Conservation (phyloP, 2,888 invertebrate species). For the Meloe dianella region DNA sequence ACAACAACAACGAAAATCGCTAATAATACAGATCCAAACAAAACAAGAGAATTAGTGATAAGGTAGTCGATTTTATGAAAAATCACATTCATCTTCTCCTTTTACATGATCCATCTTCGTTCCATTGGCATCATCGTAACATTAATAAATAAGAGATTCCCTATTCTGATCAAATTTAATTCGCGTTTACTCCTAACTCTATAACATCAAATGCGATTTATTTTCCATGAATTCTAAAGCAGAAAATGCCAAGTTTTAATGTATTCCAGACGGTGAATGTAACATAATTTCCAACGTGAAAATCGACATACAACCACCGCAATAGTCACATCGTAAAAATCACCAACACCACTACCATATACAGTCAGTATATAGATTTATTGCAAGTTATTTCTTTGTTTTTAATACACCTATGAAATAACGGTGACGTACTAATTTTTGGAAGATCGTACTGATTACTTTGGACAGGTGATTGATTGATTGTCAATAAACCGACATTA, state of each 20-base stretch:
- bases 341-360: not conserved
- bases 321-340: not conserved
- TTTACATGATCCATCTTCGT: too few species aligned
- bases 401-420: too few species aligned
- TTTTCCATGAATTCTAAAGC: conserved; percentile 28
- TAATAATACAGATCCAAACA: not conserved
- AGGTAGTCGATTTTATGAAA: too few species aligned
- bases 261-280: conserved; percentile 23
- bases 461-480: too few species aligned
- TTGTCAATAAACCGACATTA: too few species aligned
- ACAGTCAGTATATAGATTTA: not conserved
- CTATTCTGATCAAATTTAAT: conserved; percentile 18
- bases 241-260: conserved; percentile 28
- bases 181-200: conserved; percentile 16
- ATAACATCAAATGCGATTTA: conserved; percentile 22
- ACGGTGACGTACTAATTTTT: too few species aligned
- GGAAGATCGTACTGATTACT: too few species aligned
- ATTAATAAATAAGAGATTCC: conserved; percentile 13
- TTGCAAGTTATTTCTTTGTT: not conserved
- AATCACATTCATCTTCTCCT: too few species aligned
- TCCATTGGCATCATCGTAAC: not conserved
- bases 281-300: conserved; percentile 18
- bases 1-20: not conserved
- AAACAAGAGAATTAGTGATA: too few species aligned
- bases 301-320: conserved; percentile 3